phyloP scores from a whole-genome alignment of 2,888 invertebrate species.

The Euplagia quadripunctaria region DNA sequence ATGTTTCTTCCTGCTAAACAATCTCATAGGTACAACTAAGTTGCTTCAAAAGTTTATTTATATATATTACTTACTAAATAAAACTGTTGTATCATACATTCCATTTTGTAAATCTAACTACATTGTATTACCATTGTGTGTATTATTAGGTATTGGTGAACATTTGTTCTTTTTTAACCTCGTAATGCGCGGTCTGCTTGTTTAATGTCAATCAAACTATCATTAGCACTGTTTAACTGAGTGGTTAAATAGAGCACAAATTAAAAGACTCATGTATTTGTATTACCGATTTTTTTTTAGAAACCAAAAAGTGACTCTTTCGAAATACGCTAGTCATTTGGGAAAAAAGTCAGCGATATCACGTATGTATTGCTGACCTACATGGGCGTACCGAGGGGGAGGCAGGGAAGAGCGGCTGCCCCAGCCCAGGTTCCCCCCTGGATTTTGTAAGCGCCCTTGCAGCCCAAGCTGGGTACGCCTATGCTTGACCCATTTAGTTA shows the following conservation, averaged over 20 bases:
- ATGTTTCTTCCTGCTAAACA: constrained; percentile 15
- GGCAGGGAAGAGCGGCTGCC: too few relatives aligned
- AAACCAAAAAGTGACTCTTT: neutral
- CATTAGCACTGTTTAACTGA: too few relatives aligned
- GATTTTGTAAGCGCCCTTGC: too few relatives aligned
- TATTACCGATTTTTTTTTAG: too few relatives aligned
- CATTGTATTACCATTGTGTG: constrained; percentile 1
- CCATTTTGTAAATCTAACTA: neutral
- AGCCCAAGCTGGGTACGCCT: too few relatives aligned
- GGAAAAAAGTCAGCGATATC: neutral
- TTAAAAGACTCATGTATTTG: too few relatives aligned
- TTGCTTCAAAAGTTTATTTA: constrained; percentile 9
- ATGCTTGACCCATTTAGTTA: neutral
- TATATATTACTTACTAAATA: neutral
- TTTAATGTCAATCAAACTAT: too few relatives aligned
- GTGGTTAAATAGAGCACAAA: neutral
- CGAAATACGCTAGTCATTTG: neutral
- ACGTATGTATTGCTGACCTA: neutral
- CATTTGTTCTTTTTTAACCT: neutral
- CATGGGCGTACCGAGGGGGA: too few relatives aligned
- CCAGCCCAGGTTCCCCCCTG: too few relatives aligned
- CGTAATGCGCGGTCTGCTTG: too few relatives aligned
- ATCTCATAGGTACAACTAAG: constrained; percentile 3
- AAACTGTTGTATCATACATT: neutral
- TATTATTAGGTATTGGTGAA: neutral